Evolutionary conservation across 1,140 invertebrate genomes (phyloP), one percentile per base, ranked within the genome.

Genomic region (Euwallacea fornicatus): DNA sequence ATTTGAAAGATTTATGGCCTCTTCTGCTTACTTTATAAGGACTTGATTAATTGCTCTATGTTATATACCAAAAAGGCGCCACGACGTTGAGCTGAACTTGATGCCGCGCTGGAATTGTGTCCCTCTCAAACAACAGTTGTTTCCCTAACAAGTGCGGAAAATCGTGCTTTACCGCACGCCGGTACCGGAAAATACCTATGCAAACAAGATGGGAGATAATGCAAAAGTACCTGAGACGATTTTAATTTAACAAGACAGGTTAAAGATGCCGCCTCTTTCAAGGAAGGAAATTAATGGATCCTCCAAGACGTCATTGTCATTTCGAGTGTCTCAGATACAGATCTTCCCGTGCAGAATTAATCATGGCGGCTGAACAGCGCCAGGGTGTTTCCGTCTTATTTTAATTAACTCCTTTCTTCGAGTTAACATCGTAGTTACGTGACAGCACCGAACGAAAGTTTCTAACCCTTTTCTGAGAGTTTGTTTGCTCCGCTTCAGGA

Each of bases 351-450:
- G 73, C 67, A 67, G 56, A 69, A 74, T 74, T 74, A 74, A 74
- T 74, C 69, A 72, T 74, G 67, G 58, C 67, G 58, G 65, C 66
- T 66, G 66, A 69, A 74, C 69, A 69, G 43, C 70, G 67, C 53
- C 68, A 59, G 66, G 11, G 41, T 58, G 69, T 72, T 71, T 69
- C 61, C 73, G 66, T 66, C 55, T 75, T 73, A 73, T 64, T 62
- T 75, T 75, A 75, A 75, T 75, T 75, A 75, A 75, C 71, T 73
- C 67, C 74, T 75, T 75, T 75, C 71, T 71, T 75, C 67, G 58
- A 53, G 66, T 72, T 75, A 75, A 73, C 73, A 74, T 74, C 67
- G 58, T 74, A 71, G 73, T 74, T 74, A 73, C 71, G 71, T 70
- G 61, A 65, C 69, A 59, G 11, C 53, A 61, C 50, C 60, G 64